Conservation (phyloP, 2,888 invertebrate species). For the Aphidius colemani region DNA sequence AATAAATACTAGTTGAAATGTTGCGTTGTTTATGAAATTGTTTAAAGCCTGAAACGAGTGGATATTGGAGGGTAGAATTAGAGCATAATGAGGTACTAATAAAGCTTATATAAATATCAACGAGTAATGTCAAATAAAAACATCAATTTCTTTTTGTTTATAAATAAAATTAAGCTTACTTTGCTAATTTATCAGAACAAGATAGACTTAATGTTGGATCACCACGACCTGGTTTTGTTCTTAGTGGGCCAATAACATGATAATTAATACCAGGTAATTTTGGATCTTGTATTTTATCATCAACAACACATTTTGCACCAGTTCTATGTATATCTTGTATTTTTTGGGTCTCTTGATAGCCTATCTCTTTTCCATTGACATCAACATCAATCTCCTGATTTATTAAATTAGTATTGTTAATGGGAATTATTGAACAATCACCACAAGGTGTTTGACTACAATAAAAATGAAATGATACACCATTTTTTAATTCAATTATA, state of each 20-base stretch:
- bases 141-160: not conserved
- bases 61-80: not conserved
- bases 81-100: no score
- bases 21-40: no score
- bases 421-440: conserved; percentile 85
- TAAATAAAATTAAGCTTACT: conserved; percentile 39
- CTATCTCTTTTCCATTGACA: conserved; percentile 43
- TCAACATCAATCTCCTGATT: conserved; percentile 46
- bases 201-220: conserved; percentile 87
- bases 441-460: conserved; percentile 91
- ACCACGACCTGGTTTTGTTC: conserved; percentile 91
- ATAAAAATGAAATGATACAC: conserved; percentile 79
- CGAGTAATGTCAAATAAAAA: no score
- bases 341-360: conserved; percentile 24
- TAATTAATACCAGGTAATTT: conserved; percentile 66
- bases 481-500: conserved; percentile 64
- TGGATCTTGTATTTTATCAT: conserved; percentile 66
- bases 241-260: conserved; percentile 72
- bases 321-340: conserved; percentile 70
- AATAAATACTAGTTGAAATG: no score
- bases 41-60: not conserved
- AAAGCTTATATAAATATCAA: no score
- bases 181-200: conserved; percentile 91
- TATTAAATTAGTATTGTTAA: conserved; percentile 41
- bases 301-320: conserved; percentile 82